Conservation (phyloP, 2,888 invertebrate species). For the Drosophila birchii region DNA sequence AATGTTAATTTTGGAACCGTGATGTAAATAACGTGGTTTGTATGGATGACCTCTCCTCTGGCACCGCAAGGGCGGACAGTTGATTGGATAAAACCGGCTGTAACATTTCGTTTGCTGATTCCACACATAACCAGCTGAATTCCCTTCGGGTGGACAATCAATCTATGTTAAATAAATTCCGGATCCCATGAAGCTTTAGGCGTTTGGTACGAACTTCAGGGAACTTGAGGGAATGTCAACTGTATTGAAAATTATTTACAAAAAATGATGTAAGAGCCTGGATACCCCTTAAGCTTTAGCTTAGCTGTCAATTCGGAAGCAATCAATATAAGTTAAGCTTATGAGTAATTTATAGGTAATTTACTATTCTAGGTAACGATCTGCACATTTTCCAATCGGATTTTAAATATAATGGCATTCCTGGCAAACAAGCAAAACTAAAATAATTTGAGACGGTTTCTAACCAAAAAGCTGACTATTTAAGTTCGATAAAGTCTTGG, state of each 20-base stretch:
- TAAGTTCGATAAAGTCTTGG: not conserved
- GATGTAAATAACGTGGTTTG: conserved; percentile 54
- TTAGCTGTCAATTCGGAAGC: not conserved
- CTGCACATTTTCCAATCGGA: too few species aligned
- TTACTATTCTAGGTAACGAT: not conserved
- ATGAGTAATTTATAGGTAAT: not conserved
- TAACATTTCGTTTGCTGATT: not conserved
- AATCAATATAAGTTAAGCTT: not conserved
- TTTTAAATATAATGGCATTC: not conserved
- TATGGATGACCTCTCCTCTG: conserved; percentile 35
- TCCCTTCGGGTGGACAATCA: conserved; percentile 4
- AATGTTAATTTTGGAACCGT: conserved; percentile 56
- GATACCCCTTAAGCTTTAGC: not conserved
- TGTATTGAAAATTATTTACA: not conserved
- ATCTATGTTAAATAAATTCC: not conserved
- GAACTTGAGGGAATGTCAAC: not conserved
- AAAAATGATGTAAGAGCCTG: not conserved
- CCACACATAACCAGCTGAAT: not conserved
- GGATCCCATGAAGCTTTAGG: not conserved
- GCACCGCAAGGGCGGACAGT: not conserved
- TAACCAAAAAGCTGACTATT: not conserved
- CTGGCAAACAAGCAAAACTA: not conserved
- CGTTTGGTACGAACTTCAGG: too few species aligned
- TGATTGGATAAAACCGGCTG: conserved; percentile 6
- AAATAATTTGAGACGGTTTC: not conserved